Evolutionary conservation across 2,113 vertebrate species (phyloP).

Genomic region (Myiozetetes cayanensis): DNA sequence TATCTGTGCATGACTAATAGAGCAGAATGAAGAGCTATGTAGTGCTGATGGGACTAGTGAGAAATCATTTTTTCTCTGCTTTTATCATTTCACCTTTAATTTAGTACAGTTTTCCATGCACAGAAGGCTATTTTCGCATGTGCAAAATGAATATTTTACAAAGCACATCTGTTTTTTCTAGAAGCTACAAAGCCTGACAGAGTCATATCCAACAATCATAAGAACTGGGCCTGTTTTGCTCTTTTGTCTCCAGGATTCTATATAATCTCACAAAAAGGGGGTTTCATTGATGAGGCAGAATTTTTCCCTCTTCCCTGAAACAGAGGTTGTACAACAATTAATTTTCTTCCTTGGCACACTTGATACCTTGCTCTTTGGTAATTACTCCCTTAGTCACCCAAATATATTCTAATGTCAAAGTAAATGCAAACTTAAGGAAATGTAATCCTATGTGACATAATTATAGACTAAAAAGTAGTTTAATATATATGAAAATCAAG

Average conservation of each 20-base stretch:
- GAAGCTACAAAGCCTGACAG: not conserved
- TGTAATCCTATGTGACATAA: not conserved
- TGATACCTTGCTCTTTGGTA: not conserved
- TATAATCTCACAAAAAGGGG: not conserved
- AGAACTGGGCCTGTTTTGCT: not conserved
- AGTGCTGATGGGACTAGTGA: not conserved
- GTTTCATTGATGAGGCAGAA: not conserved
- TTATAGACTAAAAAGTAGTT: conserved; percentile 6
- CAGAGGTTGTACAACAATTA: not conserved
- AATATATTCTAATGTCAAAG: not conserved
- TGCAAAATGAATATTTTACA: conserved; percentile 1
- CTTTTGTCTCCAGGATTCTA: not conserved
- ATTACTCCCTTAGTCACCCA: not conserved
- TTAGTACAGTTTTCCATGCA: not conserved
- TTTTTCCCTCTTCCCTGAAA: not conserved
- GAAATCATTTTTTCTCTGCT: not conserved
- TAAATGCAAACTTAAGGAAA: conserved; percentile 2
- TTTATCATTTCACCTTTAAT: conserved; percentile 24
- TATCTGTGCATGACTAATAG: conserved; percentile 25
- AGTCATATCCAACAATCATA: not conserved
- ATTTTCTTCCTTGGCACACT: not conserved
- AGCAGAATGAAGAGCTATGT: not conserved
- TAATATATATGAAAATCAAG: conserved; percentile 64
- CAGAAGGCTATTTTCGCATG: not conserved
- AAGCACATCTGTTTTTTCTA: conserved; percentile 34